Base-by-base conservation (phyloP, 2,113 vertebrate species). In the Paradisaea rubra region DNA sequence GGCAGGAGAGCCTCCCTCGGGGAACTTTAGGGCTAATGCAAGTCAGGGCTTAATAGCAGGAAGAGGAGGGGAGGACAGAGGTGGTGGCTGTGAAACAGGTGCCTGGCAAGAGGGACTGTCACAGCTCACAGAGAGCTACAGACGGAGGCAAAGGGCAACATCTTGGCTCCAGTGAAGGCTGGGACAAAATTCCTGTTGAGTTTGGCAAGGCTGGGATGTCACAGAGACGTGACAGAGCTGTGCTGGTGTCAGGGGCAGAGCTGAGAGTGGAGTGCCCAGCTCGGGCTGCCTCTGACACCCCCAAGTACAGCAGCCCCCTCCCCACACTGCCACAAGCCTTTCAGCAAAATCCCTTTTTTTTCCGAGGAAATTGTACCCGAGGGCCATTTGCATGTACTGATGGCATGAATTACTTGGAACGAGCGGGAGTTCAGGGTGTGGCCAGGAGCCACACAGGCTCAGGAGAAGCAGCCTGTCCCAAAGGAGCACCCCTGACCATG, bases 391-490 rank as follows among this genome's bases (percentile, higher is more conserved):
- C 17, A 0, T 3, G 8, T 11, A 5, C 31, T 22, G 18, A 5
- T 16, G 17, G 12, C 15, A 7, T 1, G 0, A 15, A 49, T 33
- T 15, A 11, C 30, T 52, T n/a, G 50, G 31, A 65, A 30, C 0
- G 0, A 6, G 23, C 15, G 22, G 73, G 63, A 44, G 19, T 16
- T 50, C 1, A 4, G 12, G 1, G 0, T 3, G 1, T 10, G 22
- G 24, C 42, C 45, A 60, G 18, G 15, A 73, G 37, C 27, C 56
- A 11, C 37, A 3, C 19, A 13, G 56, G 25, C 76, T 60, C 23
- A 5, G 57, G 52, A 66, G 57, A 15, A 54, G 45, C 52, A 83
- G 11, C 39, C 22, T 37, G 0, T 25, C 28, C 63, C 1, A 0
- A 61, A 47, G 42, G 7, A 37, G 30, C 37, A 41, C 11, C 47